These are phyloP conservation scores for Dioctria rufipes DNA, from an alignment of 2,888 invertebrate genomes.

Conservation along the genomic window DNA sequence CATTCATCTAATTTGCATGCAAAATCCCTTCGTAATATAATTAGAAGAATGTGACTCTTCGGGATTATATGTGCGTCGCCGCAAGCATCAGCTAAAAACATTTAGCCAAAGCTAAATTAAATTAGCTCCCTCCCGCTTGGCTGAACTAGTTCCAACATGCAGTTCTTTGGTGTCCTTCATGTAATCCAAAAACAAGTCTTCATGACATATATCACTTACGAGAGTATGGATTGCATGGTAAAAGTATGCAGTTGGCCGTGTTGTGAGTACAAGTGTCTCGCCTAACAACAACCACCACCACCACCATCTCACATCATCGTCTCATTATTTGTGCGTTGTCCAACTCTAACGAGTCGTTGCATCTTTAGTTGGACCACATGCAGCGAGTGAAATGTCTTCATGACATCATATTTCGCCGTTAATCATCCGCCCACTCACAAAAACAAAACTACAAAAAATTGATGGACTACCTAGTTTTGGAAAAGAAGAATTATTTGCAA, in stretches of 20 bases:
- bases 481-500: neutral
- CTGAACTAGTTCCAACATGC: conserved; percentile 31
- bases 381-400: conserved; percentile 51
- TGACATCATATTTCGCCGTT: conserved; percentile 50
- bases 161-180: conserved; percentile 30
- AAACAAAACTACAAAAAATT: no score
- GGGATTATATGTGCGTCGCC: conserved; percentile 9
- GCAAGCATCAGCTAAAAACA: neutral
- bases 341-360: conserved; percentile 5
- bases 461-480: neutral
- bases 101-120: conserved; percentile 29
- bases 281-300: neutral
- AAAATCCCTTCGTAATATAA: conserved; percentile 38
- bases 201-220: conserved; percentile 40
- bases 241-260: neutral
- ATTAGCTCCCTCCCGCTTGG: conserved; percentile 38
- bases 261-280: neutral
- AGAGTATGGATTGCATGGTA: conserved; percentile 7
- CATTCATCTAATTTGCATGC: conserved; percentile 27
- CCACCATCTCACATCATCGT: neutral
- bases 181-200: conserved; percentile 36
- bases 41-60: conserved; percentile 1
- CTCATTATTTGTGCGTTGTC: conserved; percentile 24
- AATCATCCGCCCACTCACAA: conserved; percentile 34
- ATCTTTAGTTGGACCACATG: conserved; percentile 44